A percentile compares a stretch with the other conserved stretches of the same genome.
phyloP scores from a whole-genome alignment of 2,113 vertebrate genomes.

The Saimiri boliviensis region DNA sequence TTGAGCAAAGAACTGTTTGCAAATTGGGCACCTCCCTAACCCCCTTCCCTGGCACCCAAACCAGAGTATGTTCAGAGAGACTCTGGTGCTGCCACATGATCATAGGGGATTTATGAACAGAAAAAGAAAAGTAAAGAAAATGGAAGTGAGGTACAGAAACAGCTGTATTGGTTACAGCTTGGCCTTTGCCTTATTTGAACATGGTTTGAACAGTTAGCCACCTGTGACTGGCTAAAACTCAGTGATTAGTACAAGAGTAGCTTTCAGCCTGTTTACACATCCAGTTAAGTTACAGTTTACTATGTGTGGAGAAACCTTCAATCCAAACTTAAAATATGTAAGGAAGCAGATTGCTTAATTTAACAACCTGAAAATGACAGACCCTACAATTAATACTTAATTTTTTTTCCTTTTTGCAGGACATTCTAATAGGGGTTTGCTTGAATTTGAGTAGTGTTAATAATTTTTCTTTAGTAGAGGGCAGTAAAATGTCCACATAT shows the following conservation, averaged over 20 bases:
- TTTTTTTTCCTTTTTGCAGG: background rate
- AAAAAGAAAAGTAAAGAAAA: background rate
- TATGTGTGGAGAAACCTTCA: background rate
- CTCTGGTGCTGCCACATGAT: background rate
- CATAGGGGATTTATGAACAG: background rate
- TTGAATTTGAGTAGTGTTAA: background rate
- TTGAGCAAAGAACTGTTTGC: background rate
- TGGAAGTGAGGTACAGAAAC: background rate
- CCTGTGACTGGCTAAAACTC: background rate
- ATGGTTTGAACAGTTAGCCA: background rate
- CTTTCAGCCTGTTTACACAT: background rate
- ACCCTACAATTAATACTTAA: constrained; percentile 27
- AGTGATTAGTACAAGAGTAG: background rate
- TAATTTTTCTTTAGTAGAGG: background rate
- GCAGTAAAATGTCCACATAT: background rate
- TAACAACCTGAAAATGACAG: constrained; percentile 48
- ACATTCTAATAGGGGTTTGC: background rate
- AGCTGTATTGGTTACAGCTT: background rate
- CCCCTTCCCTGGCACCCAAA: background rate
- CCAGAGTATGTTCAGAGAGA: background rate
- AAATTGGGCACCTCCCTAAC: background rate
- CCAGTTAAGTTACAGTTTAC: background rate
- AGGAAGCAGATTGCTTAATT: background rate
- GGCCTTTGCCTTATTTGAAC: background rate
- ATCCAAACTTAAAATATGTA: background rate